These are phyloP conservation scores for Tetropium fuscum DNA, from an alignment of 2,888 invertebrate genomes.

Conservation along the genomic window DNA sequence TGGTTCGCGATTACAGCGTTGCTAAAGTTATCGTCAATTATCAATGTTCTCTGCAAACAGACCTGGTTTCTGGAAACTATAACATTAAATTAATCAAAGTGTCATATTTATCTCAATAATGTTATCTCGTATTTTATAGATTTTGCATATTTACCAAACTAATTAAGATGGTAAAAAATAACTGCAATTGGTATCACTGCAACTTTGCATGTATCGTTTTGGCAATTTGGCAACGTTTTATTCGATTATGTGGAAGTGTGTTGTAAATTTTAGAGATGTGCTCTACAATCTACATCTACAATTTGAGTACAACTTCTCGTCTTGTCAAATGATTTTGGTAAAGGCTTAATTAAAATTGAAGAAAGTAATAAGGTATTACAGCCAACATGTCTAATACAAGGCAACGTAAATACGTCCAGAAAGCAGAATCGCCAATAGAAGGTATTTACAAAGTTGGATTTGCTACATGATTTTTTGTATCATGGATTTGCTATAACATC, in stretches of 20 bases:
- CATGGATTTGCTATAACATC: neutral
- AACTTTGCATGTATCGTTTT: neutral
- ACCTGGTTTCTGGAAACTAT: too few species aligned
- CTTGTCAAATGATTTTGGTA: constrained; percentile 18
- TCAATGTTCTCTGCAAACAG: neutral
- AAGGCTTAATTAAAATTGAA: constrained; percentile 2
- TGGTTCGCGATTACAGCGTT: too few species aligned
- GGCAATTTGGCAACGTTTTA: neutral
- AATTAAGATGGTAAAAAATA: too few species aligned
- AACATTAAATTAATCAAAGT: too few species aligned
- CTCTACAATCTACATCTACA: neutral
- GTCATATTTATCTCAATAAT: too few species aligned
- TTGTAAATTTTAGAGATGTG: constrained; percentile 10
- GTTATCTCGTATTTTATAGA: too few species aligned
- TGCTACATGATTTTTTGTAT: constrained; percentile 14
- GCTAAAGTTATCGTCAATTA: neutral
- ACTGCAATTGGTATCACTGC: too few species aligned
- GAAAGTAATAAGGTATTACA: constrained; percentile 4
- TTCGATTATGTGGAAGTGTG: neutral
- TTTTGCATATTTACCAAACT: too few species aligned
- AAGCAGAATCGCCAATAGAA: constrained; percentile 59
- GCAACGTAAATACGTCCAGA: constrained; percentile 69
- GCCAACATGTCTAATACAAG: constrained; percentile 55
- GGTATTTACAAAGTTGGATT: constrained; percentile 47
- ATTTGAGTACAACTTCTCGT: neutral